Evolutionary conservation across 2,113 vertebrate genomes (phyloP).

Genomic region (Oncorhynchus mykiss): DNA sequence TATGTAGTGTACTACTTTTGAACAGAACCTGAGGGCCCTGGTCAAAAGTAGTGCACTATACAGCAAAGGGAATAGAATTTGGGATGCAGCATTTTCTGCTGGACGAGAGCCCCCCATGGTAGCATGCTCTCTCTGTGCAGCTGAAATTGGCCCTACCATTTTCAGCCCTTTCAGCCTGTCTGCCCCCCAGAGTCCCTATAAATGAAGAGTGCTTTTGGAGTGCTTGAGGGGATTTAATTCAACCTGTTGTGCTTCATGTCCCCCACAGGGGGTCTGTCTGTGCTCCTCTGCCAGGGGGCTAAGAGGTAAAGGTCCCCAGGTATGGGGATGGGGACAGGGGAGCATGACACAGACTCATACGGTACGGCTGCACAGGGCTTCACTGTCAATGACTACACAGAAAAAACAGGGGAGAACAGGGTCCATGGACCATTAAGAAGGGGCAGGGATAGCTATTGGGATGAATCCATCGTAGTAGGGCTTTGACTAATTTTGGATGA

Average conservation of each 20-base stretch:
- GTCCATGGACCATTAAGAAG: too few species aligned
- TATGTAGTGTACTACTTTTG: too few species aligned
- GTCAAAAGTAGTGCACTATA: too few species aligned
- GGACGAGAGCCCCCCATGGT: conserved; percentile 28
- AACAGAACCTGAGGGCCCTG: too few species aligned
- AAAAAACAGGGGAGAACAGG: too few species aligned
- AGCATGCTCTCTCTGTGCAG: conserved; percentile 38
- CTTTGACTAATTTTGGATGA: background rate
- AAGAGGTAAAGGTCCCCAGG: conserved; percentile 57
- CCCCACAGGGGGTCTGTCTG: conserved; percentile 18
- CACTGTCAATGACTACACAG: too few species aligned
- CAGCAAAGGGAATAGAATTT: too few species aligned
- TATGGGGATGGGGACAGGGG: conserved; percentile 39
- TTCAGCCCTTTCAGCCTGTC: conserved; percentile 49
- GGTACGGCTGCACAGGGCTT: too few species aligned
- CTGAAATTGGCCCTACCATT: conserved; percentile 60
- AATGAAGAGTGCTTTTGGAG: conserved; percentile 64
- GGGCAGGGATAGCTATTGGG: too few species aligned
- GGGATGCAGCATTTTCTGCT: conserved; percentile 54
- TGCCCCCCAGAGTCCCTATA: conserved; percentile 42
- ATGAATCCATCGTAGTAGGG: background rate
- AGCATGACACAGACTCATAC: background rate
- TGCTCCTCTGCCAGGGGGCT: conserved; percentile 58
- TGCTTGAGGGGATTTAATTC: conserved; percentile 63
- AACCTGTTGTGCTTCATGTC: conserved; percentile 61